A percentile compares a stretch with the other conserved stretches of the same genome.
Conservation (phyloP, 2,113 vertebrate species). For the Panthera tigris region DNA sequence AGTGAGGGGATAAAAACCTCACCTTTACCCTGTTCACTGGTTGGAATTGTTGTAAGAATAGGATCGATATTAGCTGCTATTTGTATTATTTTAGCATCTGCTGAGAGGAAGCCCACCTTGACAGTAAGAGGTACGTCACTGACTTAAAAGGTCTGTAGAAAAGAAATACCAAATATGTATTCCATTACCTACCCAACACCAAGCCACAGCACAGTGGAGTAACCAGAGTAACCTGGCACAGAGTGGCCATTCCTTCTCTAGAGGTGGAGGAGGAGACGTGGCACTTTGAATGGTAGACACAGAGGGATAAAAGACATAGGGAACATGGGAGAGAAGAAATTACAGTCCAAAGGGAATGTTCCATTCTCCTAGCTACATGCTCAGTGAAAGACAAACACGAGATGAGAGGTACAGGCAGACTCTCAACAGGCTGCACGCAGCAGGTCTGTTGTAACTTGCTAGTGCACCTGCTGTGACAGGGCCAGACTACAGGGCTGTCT, state of each 20-base stretch:
- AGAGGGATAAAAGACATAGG: not conserved
- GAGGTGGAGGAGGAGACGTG: not conserved
- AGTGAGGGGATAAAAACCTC: not conserved
- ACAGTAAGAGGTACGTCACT: not conserved
- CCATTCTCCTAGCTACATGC: not conserved
- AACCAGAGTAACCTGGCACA: not conserved
- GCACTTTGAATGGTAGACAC: not conserved
- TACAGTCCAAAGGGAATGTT: not conserved
- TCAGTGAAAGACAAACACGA: not conserved
- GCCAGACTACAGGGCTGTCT: not conserved
- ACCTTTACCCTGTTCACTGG: not conserved
- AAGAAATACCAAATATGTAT: not conserved
- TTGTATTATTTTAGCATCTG: not conserved
- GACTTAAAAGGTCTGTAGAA: not conserved
- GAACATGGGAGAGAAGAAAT: not conserved
- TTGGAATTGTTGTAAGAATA: not conserved
- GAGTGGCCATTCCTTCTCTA: not conserved
- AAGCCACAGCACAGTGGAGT: not conserved
- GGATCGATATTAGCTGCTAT: not conserved
- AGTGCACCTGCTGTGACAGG: fast-evolving
- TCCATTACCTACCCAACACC: not conserved
- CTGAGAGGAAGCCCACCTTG: not conserved
- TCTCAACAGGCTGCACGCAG: not conserved
- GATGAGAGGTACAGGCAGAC: not conserved
- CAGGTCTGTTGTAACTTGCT: fast-evolving